Evolutionary conservation across 2,797 vertebrate species (phyloP).

Genomic region (Synanceia verrucosa): DNA sequence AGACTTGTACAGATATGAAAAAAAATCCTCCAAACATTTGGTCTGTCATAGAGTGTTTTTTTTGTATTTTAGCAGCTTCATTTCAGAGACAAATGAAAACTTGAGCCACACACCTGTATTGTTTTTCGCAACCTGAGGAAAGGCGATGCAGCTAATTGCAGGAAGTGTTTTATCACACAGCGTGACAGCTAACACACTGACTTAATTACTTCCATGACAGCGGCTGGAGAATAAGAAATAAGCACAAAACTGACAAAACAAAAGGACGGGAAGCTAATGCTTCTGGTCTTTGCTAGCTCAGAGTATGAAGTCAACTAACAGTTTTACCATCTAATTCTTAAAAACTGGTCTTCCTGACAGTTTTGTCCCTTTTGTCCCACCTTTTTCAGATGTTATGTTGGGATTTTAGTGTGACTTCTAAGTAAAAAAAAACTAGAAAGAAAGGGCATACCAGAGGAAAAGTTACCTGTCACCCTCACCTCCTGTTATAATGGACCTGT

Average conservation of each 20-base stretch:
- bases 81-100: background rate
- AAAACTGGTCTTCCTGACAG: background rate
- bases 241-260: background rate
- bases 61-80: background rate
- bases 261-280: background rate
- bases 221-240: background rate
- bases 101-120: background rate
- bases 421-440: background rate
- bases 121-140: constrained; percentile 7
- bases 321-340: too few relatives aligned
- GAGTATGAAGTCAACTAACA: background rate
- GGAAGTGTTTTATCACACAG: constrained; percentile 10
- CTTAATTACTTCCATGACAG: constrained; percentile 18
- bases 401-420: background rate
- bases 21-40: too few relatives aligned
- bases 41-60: background rate
- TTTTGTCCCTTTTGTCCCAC: background rate
- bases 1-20: too few relatives aligned
- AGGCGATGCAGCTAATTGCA: constrained; percentile 12
- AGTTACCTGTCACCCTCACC: background rate
- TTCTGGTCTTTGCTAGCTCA: constrained; percentile 6
- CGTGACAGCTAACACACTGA: background rate
- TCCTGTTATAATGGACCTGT: background rate
- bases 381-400: background rate
- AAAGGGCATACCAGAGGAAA: background rate